These are phyloP conservation scores for Fratercula arctica DNA, from an alignment of 2,797 vertebrate genomes.

Conservation along the genomic window DNA sequence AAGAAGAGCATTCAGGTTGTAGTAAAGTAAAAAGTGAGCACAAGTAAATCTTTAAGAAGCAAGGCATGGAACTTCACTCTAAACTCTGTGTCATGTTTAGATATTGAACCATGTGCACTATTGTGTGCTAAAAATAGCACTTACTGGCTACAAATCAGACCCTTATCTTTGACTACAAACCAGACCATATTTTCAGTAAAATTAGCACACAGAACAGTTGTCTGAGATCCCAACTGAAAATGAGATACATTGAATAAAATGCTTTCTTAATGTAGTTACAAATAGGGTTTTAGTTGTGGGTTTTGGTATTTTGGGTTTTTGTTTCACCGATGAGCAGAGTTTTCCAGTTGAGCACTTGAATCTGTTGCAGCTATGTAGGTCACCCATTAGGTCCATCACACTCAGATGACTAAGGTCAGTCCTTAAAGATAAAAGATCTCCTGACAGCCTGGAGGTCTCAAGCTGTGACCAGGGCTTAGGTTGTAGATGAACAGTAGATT, in stretches of 20 bases:
- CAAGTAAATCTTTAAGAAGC: neutral
- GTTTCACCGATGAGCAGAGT: neutral
- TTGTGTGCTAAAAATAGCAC: neutral
- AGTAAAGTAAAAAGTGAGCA: neutral
- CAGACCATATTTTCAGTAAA: neutral
- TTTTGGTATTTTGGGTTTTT: neutral
- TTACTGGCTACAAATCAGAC: neutral
- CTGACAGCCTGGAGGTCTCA: neutral
- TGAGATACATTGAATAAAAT: neutral
- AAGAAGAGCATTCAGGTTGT: neutral
- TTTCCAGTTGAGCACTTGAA: neutral
- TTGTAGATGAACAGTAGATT: neutral
- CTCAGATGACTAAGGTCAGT: neutral
- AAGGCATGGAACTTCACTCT: neutral
- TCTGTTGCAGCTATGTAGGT: neutral
- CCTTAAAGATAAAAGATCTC: neutral
- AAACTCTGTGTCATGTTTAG: neutral
- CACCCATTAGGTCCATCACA: neutral
- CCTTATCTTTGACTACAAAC: neutral
- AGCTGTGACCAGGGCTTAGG: neutral
- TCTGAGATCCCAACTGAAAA: neutral
- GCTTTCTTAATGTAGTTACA: neutral
- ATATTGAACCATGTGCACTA: neutral
- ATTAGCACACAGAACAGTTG: neutral
- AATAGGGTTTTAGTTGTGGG: rapidly evolving